Conservation (phyloP, 2,888 invertebrate species). For the Metacarcinus magister region DNA sequence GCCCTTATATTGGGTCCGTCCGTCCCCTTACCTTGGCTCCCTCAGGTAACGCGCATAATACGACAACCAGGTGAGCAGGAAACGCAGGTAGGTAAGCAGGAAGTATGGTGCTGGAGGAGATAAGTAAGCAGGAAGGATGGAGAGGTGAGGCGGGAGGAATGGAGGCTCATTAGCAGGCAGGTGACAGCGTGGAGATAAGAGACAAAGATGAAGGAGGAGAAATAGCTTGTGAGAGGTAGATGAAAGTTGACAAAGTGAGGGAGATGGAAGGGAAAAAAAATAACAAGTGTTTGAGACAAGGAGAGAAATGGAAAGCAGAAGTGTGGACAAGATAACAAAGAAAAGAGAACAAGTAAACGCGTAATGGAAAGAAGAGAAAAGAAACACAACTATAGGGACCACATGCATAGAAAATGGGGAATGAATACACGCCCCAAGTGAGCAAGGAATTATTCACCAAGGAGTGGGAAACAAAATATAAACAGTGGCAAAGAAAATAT, state of each 20-base stretch:
- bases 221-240: background rate
- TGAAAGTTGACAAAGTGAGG: background rate
- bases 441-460: background rate
- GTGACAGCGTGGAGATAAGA: background rate
- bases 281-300: background rate
- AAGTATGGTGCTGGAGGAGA: background rate
- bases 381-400: no score
- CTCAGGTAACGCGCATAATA: slow-evolving; percentile 8
- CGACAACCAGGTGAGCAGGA: background rate
- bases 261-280: background rate
- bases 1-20: background rate
- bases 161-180: slow-evolving; percentile 40
- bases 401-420: no score
- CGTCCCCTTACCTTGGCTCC: slow-evolving; percentile 7
- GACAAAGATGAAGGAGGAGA: background rate
- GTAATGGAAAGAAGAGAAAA: background rate
- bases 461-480: background rate
- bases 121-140: background rate
- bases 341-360: background rate
- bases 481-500: background rate
- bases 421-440: background rate
- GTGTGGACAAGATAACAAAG: background rate
- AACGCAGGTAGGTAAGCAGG: slow-evolving; percentile 39
- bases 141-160: background rate
- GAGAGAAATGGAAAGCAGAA: background rate